These are phyloP conservation scores for Catharus minimus DNA, from an alignment of 2,113 vertebrate species.

Conservation along the genomic window DNA sequence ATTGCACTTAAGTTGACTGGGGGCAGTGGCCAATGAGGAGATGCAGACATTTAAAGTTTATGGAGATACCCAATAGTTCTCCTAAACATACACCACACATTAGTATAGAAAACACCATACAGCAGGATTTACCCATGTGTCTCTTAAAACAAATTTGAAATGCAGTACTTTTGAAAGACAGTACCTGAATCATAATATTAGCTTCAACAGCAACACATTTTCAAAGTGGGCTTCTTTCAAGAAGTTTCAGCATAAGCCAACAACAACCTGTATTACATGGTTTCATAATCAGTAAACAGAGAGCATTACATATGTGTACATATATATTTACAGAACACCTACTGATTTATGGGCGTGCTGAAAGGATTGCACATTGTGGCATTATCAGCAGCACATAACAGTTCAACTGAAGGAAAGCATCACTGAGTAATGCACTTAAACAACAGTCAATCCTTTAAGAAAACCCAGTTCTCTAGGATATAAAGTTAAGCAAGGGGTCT, in stretches of 20 bases:
- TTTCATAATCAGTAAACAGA: constrained; percentile 90
- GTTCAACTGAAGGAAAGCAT: background rate
- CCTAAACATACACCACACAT: constrained; percentile 70
- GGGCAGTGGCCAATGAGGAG: constrained; percentile 66
- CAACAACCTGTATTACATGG: constrained; percentile 89
- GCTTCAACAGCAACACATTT: constrained; percentile 89
- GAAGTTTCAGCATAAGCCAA: constrained; percentile 90
- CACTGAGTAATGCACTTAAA: constrained; percentile 65
- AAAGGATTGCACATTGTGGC: constrained; percentile 69
- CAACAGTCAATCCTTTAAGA: constrained; percentile 69
- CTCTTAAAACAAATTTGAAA: constrained; percentile 81
- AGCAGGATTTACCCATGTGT: constrained; percentile 74
- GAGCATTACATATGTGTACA: constrained; percentile 78
- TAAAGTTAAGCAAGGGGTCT: constrained; percentile 81
- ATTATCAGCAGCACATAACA: constrained; percentile 46
- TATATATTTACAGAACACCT: constrained; percentile 77
- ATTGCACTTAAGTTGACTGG: constrained; percentile 65
- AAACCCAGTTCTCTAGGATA: constrained; percentile 69
- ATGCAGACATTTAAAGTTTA: constrained; percentile 74
- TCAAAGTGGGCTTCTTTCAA: constrained; percentile 88
- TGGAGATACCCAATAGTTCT: constrained; percentile 66
- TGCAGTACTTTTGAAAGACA: constrained; percentile 85
- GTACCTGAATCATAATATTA: constrained; percentile 89
- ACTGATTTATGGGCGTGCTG: constrained; percentile 69
- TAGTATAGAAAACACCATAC: constrained; percentile 72